Percentiles rank a stretch among this genome's conserved stretches.
Evolutionary conservation across 2,797 vertebrate genomes (phyloP).

Genomic region (Eulemur mongoz): DNA sequence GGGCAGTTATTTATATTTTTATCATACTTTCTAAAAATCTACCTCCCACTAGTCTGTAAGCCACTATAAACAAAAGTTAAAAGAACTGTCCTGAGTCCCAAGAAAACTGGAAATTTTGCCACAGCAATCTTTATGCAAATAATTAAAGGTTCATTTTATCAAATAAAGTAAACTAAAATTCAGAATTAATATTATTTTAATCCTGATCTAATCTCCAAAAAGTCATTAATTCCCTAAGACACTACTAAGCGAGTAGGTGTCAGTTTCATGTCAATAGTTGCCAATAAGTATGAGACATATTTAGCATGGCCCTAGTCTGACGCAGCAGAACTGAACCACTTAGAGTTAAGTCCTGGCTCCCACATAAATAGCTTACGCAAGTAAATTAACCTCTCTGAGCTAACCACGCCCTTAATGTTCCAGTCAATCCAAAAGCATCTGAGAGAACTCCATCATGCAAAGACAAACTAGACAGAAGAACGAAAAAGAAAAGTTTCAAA

Average conservation of each 20-base stretch:
- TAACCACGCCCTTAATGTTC: background rate
- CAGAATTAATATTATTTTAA: background rate
- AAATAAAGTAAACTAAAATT: constrained; percentile 34
- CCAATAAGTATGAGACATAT: constrained; percentile 25
- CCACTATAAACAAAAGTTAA: constrained; percentile 15
- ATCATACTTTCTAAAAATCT: constrained; percentile 36
- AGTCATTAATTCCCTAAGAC: background rate
- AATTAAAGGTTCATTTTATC: constrained; percentile 34
- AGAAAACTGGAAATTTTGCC: constrained; percentile 20
- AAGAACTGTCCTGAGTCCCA: background rate
- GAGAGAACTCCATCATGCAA: constrained; percentile 20
- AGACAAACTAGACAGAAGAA: constrained; percentile 28
- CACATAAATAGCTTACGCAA: constrained; percentile 10
- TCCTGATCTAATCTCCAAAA: background rate
- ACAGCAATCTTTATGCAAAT: constrained; percentile 34
- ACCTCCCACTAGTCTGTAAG: background rate
- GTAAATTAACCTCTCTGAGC: constrained; percentile 39
- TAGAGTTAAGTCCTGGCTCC: background rate
- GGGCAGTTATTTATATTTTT: background rate
- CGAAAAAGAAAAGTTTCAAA: background rate
- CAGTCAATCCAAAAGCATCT: background rate
- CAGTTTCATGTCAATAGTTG: background rate
- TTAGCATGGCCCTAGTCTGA: background rate
- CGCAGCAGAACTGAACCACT: background rate
- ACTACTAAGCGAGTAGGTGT: background rate